Conservation (phyloP, 2,888 invertebrate species). For the Acrobasis repandana region DNA sequence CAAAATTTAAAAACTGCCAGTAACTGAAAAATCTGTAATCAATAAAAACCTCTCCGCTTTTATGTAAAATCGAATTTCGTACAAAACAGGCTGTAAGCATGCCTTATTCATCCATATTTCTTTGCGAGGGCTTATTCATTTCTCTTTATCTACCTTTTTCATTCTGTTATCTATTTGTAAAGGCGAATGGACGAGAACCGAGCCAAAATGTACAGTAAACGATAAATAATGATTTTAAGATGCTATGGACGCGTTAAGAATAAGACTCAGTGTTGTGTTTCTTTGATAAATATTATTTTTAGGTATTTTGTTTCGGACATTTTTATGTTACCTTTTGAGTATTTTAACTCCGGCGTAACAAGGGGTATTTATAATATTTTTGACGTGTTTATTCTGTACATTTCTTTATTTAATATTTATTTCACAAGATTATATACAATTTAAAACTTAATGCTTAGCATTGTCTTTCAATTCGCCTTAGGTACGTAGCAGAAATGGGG, state of each 20-base stretch:
- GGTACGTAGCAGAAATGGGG: too few relatives aligned
- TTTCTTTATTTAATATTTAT: too few relatives aligned
- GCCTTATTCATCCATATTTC: constrained; percentile 11
- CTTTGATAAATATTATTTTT: background rate
- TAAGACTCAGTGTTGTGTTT: background rate
- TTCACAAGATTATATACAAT: too few relatives aligned
- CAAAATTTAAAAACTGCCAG: background rate
- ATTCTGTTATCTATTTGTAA: constrained; percentile 13
- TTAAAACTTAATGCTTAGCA: too few relatives aligned
- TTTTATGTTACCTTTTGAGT: too few relatives aligned
- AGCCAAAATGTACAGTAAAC: constrained; percentile 1
- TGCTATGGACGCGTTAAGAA: background rate
- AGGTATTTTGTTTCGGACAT: background rate
- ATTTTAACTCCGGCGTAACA: too few relatives aligned
- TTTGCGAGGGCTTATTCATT: constrained; percentile 15
- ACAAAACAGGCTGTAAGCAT: background rate
- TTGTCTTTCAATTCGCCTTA: too few relatives aligned
- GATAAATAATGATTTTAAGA: constrained; percentile 13
- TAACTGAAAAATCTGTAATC: background rate
- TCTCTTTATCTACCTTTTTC: constrained; percentile 13
- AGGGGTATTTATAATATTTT: too few relatives aligned
- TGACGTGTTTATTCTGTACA: too few relatives aligned
- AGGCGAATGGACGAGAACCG: constrained; percentile 4
- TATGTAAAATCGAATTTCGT: constrained; percentile 1
- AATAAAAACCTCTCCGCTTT: background rate